A percentile compares a stretch with the other conserved stretches of the same genome.
These are phyloP conservation scores for Strongylocentrotus purpuratus DNA, from an alignment of 35 echinoderm and acorn worm species.

Conservation along the genomic window DNA sequence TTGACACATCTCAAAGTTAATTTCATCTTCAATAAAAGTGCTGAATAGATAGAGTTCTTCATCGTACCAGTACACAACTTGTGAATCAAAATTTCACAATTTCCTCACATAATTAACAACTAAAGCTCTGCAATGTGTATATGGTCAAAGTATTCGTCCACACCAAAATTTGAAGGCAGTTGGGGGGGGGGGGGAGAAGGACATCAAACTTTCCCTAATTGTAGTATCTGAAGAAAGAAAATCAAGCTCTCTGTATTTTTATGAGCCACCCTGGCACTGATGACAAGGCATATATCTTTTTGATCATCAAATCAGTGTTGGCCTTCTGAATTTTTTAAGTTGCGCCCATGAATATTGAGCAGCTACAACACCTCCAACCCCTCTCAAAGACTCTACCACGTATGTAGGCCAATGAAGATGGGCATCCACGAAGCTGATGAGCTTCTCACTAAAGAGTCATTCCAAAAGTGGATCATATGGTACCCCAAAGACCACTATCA, in stretches of 20 bases:
- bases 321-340: neutral
- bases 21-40: too few relatives aligned
- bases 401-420: conserved; percentile 15
- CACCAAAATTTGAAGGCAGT: too few relatives aligned
- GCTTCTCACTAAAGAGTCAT: neutral
- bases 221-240: too few relatives aligned
- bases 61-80: too few relatives aligned
- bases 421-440: neutral
- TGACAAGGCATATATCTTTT: neutral
- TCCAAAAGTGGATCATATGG: neutral
- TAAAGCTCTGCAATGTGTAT: too few relatives aligned
- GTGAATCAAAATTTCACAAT: too few relatives aligned
- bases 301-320: conserved; percentile 15
- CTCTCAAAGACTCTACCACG: neutral
- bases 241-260: neutral
- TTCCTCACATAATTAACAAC: too few relatives aligned
- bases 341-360: conserved; percentile 12
- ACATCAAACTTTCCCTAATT: too few relatives aligned
- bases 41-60: too few relatives aligned
- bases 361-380: neutral
- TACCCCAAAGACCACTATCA: neutral
- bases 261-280: neutral
- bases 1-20: too few relatives aligned
- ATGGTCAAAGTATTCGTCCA: too few relatives aligned
- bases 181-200: too few relatives aligned